These are phyloP conservation scores for Morpho deidamia DNA, from an alignment of 2,888 invertebrate genomes.

Conservation along the genomic window DNA sequence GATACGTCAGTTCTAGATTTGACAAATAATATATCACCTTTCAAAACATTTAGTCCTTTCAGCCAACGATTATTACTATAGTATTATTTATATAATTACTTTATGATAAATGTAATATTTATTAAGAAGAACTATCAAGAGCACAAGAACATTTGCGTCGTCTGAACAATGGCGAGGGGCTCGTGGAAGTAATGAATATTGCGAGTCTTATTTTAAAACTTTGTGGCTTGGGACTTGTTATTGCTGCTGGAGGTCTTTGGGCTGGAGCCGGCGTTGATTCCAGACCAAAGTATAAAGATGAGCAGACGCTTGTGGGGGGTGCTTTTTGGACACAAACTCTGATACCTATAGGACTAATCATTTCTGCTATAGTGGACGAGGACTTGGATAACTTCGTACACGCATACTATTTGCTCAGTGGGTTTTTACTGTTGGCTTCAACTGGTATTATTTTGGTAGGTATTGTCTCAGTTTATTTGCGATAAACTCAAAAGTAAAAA, in stretches of 20 bases:
- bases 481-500: no score
- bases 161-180: no score
- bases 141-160: no score
- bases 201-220: conserved; percentile 37
- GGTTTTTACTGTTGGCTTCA: conserved; percentile 34
- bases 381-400: conserved; percentile 35
- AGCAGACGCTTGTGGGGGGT: conserved; percentile 55
- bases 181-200: conserved; percentile 7
- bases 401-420: conserved; percentile 43
- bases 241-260: conserved; percentile 48
- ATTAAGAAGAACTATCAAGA: no score
- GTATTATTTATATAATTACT: no score
- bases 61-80: no score
- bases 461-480: conserved; percentile 1
- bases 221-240: conserved; percentile 37
- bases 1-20: no score
- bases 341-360: conserved; percentile 49
- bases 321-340: conserved; percentile 60
- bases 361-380: conserved; percentile 41
- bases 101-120: no score
- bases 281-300: conserved; percentile 47
- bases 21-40: no score
- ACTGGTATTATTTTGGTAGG: conserved; percentile 43
- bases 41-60: no score
- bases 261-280: conserved; percentile 36